Conservation (phyloP, 2,888 invertebrate genomes). For the Tipula helvola region DNA sequence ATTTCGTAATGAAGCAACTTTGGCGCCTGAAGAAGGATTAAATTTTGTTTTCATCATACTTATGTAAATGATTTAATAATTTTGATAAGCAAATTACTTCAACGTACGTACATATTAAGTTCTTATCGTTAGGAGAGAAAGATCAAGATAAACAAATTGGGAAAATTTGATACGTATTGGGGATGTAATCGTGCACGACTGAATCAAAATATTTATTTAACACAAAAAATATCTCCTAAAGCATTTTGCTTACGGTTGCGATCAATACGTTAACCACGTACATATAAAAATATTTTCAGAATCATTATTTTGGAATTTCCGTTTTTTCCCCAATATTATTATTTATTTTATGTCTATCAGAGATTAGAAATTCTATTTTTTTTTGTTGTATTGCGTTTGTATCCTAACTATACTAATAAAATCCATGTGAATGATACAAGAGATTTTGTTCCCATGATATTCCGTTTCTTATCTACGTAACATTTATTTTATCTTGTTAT, state of each 20-base stretch:
- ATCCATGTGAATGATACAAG: background rate
- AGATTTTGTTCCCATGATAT: background rate
- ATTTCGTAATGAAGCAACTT: background rate
- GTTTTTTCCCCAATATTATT: background rate
- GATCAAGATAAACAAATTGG: background rate
- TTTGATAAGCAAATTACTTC: background rate
- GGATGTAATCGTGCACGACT: background rate
- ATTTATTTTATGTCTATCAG: background rate
- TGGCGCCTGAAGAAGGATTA: background rate
- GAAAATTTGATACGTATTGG: background rate
- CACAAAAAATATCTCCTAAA: background rate
- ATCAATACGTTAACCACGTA: background rate
- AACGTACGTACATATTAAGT: background rate
- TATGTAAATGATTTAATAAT: background rate
- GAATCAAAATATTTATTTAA: background rate
- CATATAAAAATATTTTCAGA: background rate
- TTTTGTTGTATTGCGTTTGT: background rate
- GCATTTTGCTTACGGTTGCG: background rate
- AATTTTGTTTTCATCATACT: background rate
- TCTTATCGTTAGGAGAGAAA: background rate
- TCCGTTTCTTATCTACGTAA: background rate
- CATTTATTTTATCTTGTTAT: background rate
- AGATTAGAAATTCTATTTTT: background rate
- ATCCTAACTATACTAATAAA: background rate
- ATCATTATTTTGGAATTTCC: background rate